Evolutionary conservation across 2,113 vertebrate species (phyloP), one percentile per base, ranked within the genome.

Genomic region (Atherinomorus stipes): DNA sequence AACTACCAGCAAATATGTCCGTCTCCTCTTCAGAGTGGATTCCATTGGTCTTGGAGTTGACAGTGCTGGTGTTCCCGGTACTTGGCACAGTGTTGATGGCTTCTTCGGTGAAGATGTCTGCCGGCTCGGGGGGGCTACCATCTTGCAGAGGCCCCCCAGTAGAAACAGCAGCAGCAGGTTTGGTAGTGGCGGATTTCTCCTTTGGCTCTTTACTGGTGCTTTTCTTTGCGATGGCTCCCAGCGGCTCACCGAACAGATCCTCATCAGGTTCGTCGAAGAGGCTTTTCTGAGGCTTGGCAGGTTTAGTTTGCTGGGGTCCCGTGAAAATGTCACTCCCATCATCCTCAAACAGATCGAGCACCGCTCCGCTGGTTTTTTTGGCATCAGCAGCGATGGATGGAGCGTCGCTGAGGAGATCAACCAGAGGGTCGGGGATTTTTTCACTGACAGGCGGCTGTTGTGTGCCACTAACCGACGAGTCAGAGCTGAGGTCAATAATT

Each of bases 1-100:
- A 76, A 91, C 83, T 84, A 95, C 97, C 97, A 83, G 96, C 92
- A 94, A 98, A 98, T 51, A 99, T 88, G 67, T 99, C 97, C 0
- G 95, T 83, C 21, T 95, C 94, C 54, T 96, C 95, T 56, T 97
- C 96, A 10, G 91, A 93, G 25, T 80, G 92, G 67, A 98, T 86
- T 6, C 97, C 97, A 0, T 99, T 99, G 57, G 95, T 93, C 89
- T 91, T 95, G 79, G 95, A 92, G 75, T 62, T 88, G 84, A 71
- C 88, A 42, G 76, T 23, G n/a, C 61, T 58, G 34, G 78, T 60
- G 57, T 52, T 86, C 26, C 25, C 74, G 62, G 54, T 2, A 50
- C 26, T 77, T 47, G 88, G 83, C 13, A 44, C 51, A 1, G 78
- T 71, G 26, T 37, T 42, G 28, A 83, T 8, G 0, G 78, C 83